Evolutionary conservation across 2,113 vertebrate species (phyloP), one percentile per base, ranked within the genome.

Genomic region (Delphinus delphis): DNA sequence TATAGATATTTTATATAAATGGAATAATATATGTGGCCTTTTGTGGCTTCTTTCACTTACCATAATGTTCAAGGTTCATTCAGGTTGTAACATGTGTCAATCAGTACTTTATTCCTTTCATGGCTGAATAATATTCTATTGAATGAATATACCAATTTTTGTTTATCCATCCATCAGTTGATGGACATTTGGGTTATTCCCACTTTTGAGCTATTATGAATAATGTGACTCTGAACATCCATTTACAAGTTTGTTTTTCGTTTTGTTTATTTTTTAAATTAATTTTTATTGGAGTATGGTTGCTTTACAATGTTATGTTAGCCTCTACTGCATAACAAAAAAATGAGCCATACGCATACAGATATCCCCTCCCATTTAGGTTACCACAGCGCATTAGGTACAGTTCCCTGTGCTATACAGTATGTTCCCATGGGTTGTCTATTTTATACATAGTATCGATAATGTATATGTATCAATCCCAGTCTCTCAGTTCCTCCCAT

Each of bases 61-160:
- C 50, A 50, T 87, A 71, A 28, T 84, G 84, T 88, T 96, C n/a
- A 90, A 76, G 68, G 31, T 63, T 93, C 76, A 90, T 63, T 93
- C 71, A 65, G 68, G 20, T 82, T 44, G 18, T 90, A 77, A 80
- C 33, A 26, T 70, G 10, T 62, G 70, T 80, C 76, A 85, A 31
- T 73, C 76, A 70, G 60, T 50, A 76, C 36, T 79, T 63, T 82
- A 88, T 88, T 70, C 31, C 10, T 73, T 55, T 84, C 82, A 81
- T 74, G 36, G 14, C 25, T 31, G 60, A 83, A 31, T 95, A 70
- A 60, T 70, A 76, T 53, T 77, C 70, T 31, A 71, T 70, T 83
- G 89, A 83, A 68, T 95, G 70, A 36, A 63, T 65, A 84, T 60
- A 67, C 58, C 15, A 62, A 15, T 55, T 93, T 68, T 89, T 87